These are phyloP conservation scores for Budorcas taxicolor DNA, from an alignment of 2,113 vertebrate genomes.

Conservation along the genomic window DNA sequence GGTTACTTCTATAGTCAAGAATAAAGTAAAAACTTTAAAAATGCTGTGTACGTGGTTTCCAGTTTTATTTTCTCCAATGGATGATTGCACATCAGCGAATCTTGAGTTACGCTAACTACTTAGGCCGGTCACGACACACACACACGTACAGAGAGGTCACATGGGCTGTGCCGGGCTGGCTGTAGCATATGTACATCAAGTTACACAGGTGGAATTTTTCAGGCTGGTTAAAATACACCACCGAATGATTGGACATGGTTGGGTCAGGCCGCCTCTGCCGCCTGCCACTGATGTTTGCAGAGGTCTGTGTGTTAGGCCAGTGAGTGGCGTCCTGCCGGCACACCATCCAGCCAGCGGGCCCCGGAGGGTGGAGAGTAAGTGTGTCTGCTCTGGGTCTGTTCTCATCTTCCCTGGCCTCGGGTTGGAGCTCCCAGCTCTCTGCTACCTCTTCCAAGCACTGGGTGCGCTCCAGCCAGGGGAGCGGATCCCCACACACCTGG, in stretches of 20 bases:
- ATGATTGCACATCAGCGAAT: conserved; percentile 60
- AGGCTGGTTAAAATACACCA: conserved; percentile 71
- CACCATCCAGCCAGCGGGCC: not conserved
- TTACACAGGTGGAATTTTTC: conserved; percentile 68
- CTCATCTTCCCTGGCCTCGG: not conserved
- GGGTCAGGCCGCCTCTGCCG: not conserved
- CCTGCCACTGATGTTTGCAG: not conserved
- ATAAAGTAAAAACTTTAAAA: conserved; percentile 39
- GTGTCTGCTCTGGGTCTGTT: not conserved
- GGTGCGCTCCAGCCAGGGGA: not conserved
- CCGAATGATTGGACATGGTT: conserved; percentile 47
- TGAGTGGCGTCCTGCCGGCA: not conserved
- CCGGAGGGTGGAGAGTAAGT: not conserved
- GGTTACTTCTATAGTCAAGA: not conserved
- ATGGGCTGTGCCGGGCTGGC: conserved; percentile 72
- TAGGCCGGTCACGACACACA: conserved; percentile 75
- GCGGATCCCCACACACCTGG: not conserved
- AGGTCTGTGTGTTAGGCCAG: conserved; percentile 18
- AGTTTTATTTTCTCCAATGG: conserved; percentile 72
- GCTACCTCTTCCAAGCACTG: not conserved
- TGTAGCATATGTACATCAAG: conserved; percentile 69
- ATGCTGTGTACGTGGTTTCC: conserved; percentile 30
- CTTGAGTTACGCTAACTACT: conserved; percentile 73
- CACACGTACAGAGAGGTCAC: conserved; percentile 72
- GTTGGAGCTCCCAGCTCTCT: not conserved